Percentiles rank a stretch among this genome's conserved stretches.
Evolutionary conservation across 1,140 invertebrate species (phyloP).

Genomic region (Euschistus heros): DNA sequence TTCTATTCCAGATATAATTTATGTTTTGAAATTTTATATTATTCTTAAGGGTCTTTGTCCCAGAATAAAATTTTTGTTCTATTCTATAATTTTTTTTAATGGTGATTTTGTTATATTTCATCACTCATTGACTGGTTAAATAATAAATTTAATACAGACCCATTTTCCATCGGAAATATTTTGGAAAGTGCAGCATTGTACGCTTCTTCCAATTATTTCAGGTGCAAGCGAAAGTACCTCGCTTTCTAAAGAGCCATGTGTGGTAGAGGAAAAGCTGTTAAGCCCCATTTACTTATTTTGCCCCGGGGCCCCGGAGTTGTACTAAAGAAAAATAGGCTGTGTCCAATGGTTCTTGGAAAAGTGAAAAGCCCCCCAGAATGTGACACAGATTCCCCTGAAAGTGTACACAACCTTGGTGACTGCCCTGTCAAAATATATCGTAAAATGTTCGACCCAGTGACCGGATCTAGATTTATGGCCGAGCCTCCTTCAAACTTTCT

Average conservation of each 20-base stretch:
- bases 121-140: no score
- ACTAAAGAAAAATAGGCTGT: background rate
- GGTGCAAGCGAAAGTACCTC: background rate
- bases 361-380: background rate
- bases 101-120: no score
- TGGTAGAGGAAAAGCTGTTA: background rate
- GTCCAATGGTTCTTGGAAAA: slow-evolving; percentile 2
- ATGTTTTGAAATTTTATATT: no score
- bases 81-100: no score
- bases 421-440: no score
- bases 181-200: no score
- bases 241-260: background rate
- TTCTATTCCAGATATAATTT: no score
- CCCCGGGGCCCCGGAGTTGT: background rate
- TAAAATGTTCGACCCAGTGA: background rate
- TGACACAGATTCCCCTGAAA: background rate
- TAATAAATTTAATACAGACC: no score
- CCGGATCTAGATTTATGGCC: background rate
- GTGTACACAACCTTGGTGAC: background rate
- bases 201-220: background rate
- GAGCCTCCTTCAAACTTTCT: no score
- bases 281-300: background rate
- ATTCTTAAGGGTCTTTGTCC: no score
- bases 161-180: no score
- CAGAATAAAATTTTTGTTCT: no score